phyloP scores from a whole-genome alignment of 2,888 invertebrate genomes.

The Metallyticus violacea region DNA sequence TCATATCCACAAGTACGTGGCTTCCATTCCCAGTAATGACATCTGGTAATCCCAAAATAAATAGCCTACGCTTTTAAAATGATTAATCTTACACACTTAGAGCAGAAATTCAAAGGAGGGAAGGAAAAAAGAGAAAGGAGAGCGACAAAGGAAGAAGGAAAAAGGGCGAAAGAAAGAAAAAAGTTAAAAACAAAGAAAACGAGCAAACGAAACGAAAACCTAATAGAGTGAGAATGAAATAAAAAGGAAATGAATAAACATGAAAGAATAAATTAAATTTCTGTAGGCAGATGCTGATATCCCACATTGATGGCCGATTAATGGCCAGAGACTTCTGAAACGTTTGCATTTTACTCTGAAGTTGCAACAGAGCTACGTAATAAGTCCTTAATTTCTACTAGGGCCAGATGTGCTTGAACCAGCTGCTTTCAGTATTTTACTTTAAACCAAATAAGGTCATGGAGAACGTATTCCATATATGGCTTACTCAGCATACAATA shows the following conservation, averaged over 20 bases:
- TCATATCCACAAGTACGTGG: too few species aligned
- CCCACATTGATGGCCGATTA: background rate
- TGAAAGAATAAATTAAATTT: too few species aligned
- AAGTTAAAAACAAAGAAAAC: too few species aligned
- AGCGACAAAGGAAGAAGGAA: background rate
- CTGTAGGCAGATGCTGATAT: background rate
- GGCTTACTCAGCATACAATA: background rate
- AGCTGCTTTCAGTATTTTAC: background rate
- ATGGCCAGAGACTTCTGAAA: too few species aligned
- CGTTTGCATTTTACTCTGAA: background rate
- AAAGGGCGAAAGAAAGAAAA: too few species aligned
- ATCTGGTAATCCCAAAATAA: background rate
- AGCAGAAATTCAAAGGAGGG: background rate
- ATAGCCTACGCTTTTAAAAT: background rate
- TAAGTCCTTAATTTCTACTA: background rate
- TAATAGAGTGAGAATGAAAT: too few species aligned
- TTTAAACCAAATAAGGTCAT: constrained; percentile 3
- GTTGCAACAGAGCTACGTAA: background rate
- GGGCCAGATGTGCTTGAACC: background rate
- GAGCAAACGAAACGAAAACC: too few species aligned
- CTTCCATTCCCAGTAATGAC: background rate
- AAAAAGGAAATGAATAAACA: too few species aligned
- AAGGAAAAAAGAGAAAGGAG: background rate
- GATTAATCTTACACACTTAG: background rate
- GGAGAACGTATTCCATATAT: background rate